These are phyloP conservation scores for Chroicocephalus ridibundus DNA, from an alignment of 2,113 vertebrate species.

Conservation along the genomic window DNA sequence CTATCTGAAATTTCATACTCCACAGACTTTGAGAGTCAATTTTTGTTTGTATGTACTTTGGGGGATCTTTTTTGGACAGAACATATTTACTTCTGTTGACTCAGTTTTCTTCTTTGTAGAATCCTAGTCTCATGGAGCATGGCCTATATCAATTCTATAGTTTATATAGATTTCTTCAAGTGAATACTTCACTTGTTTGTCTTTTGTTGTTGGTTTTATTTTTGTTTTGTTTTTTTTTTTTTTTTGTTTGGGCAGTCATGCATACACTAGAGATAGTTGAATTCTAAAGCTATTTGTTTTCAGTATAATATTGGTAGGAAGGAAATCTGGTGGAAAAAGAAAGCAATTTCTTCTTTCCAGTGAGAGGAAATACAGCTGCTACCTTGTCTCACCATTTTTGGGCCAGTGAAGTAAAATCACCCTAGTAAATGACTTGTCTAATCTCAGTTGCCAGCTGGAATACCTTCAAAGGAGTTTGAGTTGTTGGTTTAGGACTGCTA, in stretches of 20 bases:
- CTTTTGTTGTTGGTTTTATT: neutral
- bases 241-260: neutral
- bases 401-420: neutral
- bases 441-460: conserved; percentile 13
- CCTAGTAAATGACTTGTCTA: neutral
- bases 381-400: neutral
- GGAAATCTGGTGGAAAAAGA: neutral
- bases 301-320: neutral
- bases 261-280: neutral
- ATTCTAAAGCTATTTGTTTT: neutral
- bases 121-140: neutral
- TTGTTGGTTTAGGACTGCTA: neutral
- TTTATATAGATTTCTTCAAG: neutral
- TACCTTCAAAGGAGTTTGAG: neutral
- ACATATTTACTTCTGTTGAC: neutral
- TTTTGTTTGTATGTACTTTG: neutral
- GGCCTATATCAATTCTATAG: rapidly evolving
- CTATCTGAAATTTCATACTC: neutral
- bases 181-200: neutral
- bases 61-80: neutral
- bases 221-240: neutral
- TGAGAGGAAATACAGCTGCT: neutral
- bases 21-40: neutral
- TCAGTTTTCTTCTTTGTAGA: neutral
- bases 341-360: neutral